These are phyloP conservation scores for Chaetodon trifasciatus DNA, from an alignment of 2,797 vertebrate genomes.

Conservation along the genomic window DNA sequence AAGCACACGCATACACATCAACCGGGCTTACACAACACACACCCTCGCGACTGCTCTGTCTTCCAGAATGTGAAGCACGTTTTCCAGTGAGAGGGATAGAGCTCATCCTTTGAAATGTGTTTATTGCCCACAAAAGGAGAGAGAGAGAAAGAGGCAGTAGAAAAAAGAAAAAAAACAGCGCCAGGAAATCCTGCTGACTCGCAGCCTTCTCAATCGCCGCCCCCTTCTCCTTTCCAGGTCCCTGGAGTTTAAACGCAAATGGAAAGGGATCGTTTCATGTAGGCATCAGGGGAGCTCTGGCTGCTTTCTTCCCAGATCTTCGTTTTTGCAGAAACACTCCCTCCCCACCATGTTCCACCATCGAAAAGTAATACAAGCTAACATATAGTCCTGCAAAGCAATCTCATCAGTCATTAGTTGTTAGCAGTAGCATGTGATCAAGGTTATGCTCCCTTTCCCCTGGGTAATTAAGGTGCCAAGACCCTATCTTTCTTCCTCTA, in stretches of 20 bases:
- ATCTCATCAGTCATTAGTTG: conserved; percentile 54
- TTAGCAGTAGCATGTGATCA: conserved; percentile 54
- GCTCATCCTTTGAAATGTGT: conserved; percentile 67
- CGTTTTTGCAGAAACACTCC: conserved; percentile 39
- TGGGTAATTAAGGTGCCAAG: conserved; percentile 63
- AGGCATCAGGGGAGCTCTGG: conserved; percentile 45
- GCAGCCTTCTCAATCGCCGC: conserved; percentile 54
- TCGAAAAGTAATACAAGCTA: conserved; percentile 22
- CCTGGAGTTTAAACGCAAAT: conserved; percentile 68
- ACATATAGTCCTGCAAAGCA: conserved; percentile 38
- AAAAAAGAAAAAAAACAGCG: conserved; percentile 19
- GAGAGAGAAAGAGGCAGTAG: neutral
- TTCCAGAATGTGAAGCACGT: conserved; percentile 48
- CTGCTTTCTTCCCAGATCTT: conserved; percentile 59
- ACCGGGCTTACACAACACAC: neutral
- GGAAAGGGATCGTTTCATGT: conserved; percentile 76
- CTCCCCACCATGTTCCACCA: neutral
- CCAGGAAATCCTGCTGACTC: conserved; percentile 78
- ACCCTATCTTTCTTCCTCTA: conserved; percentile 47
- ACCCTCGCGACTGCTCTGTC: neutral
- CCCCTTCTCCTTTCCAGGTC: conserved; percentile 61
- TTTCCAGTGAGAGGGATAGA: conserved; percentile 38
- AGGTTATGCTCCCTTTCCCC: conserved; percentile 56
- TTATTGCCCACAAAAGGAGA: conserved; percentile 56
- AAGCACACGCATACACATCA: conserved; percentile 2